Conservation (phyloP, 2,113 vertebrate genomes). For the Carassius auratus region DNA sequence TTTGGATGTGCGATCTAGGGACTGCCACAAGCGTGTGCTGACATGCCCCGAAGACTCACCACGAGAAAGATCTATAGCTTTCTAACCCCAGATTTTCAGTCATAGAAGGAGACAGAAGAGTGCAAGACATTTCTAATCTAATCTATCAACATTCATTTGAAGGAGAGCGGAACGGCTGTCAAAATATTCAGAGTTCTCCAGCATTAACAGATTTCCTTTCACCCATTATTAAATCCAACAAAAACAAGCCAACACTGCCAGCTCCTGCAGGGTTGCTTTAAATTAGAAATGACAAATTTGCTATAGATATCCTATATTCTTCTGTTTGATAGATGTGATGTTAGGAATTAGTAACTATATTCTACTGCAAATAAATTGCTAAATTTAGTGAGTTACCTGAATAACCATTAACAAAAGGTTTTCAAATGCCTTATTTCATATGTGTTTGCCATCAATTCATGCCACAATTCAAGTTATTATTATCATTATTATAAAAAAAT, state of each 20-base stretch:
- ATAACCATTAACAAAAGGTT: too few species aligned
- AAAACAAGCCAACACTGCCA: slow-evolving; percentile 58
- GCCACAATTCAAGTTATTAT: too few species aligned
- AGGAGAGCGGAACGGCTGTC: slow-evolving; percentile 52
- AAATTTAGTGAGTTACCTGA: not conserved
- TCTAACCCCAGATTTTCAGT: not conserved
- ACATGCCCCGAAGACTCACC: slow-evolving; percentile 64
- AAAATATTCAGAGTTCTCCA: slow-evolving; percentile 44
- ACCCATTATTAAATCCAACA: slow-evolving; percentile 69
- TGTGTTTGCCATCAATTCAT: not conserved
- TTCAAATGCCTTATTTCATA: too few species aligned
- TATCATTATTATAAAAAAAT: too few species aligned
- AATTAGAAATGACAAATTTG: slow-evolving; percentile 45
- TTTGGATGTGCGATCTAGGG: slow-evolving; percentile 57
- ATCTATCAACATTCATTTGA: slow-evolving; percentile 62
- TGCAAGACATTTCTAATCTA: slow-evolving; percentile 61
- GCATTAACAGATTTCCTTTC: slow-evolving; percentile 55
- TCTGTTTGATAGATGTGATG: not conserved
- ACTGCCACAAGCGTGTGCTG: slow-evolving; percentile 61
- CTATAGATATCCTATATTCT: not conserved
- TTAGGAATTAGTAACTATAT: not conserved
- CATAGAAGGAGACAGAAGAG: slow-evolving; percentile 14
- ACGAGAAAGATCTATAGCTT: slow-evolving; percentile 48
- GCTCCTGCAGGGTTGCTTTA: slow-evolving; percentile 54
- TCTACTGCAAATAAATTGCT: not conserved